A percentile compares a stretch with the other conserved stretches of the same genome.
Evolutionary conservation across 1,140 invertebrate species (phyloP).

Genomic region (Drosophila trapezifrons): DNA sequence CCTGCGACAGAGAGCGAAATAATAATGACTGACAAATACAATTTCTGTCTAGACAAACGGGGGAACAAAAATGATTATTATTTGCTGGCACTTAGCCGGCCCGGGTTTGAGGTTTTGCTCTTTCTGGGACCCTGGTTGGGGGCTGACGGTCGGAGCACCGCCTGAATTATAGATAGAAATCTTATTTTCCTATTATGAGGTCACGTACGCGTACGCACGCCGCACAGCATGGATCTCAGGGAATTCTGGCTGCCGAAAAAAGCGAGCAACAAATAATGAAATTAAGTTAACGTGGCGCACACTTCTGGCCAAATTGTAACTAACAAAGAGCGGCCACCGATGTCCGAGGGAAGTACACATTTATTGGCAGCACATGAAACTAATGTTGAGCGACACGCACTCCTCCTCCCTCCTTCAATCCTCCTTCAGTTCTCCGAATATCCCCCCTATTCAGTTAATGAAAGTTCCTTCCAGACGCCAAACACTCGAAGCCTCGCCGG

Average conservation of each 20-base stretch:
- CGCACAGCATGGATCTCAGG: constrained; percentile 8
- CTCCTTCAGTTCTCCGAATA: not conserved
- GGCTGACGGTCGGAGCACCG: constrained; percentile 37
- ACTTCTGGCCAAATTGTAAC: constrained; percentile 60
- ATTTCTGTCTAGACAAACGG: constrained; percentile 68
- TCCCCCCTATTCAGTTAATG: constrained; percentile 44
- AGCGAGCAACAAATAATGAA: constrained; percentile 74
- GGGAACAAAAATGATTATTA: constrained; percentile 56
- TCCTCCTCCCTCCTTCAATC: constrained; percentile 2
- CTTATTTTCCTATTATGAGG: constrained; percentile 78
- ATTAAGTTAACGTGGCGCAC: constrained; percentile 74
- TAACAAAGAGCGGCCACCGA: constrained; percentile 38
- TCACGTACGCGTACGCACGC: constrained; percentile 76
- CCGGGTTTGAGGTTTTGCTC: constrained; percentile 20
- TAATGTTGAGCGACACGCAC: constrained; percentile 72
- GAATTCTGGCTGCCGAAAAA: constrained; percentile 16
- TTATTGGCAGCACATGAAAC: constrained; percentile 75
- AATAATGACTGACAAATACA: constrained; percentile 72
- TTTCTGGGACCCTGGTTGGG: not conserved
- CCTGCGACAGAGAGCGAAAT: constrained; percentile 40
- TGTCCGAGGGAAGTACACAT: constrained; percentile 62
- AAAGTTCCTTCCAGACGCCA: constrained; percentile 35
- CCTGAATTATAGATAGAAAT: constrained; percentile 80
- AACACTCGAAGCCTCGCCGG: constrained; percentile 17
- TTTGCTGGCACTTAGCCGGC: constrained; percentile 42